Evolutionary conservation across 2,113 vertebrate species (phyloP), one percentile per base, ranked within the genome.

Genomic region (Gnathochromis pfefferi): DNA sequence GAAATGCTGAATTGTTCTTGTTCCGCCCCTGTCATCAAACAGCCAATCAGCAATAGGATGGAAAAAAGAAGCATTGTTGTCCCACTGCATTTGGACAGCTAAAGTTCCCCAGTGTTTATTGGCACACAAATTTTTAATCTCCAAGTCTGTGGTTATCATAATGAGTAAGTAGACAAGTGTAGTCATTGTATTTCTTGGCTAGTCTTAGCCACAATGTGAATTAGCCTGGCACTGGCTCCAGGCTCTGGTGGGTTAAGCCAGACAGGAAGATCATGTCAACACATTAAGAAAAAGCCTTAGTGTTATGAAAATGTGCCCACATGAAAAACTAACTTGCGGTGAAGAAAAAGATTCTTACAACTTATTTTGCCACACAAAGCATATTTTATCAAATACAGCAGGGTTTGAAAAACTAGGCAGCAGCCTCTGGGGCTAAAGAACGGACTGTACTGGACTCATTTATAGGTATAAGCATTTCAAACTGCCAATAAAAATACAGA

Each of bases 41-140:
- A 42, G 35, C 35, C 65, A 70, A 70, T 70, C n/a, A 42, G n/a
- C 70, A 19, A 47, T 1, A 2, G 68, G 40, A 75, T 17, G 23
- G 68, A 28, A 75, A 73, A 75, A 47, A 70, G n/a, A 42, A 75
- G 9, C 14, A 26, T 11, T 47, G 42, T 75, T 75, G 40, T 17
- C 16, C 40, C 42, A 45, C 42, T 47, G 70, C 40, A 47, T 17
- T 10, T 26, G 9, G 40, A 47, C 40, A 75, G 40, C 0, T 17
- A 28, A 75, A 19, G 23, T 75, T 75, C 23, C 42, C 40, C 70
- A 28, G 14, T 47, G 35, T 70, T 23, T 70, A 23, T 9, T 42
- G 65, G 65, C 60, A 13, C 33, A 21, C 7, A 23, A 4, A 70
- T 23, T 7, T 70, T 1, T 42, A 70, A 42, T 70, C n/a, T 42